Evolutionary conservation across 2,113 vertebrate species (phyloP), one percentile per base, ranked within the genome.

Genomic region (Zosterops hypoxanthus): DNA sequence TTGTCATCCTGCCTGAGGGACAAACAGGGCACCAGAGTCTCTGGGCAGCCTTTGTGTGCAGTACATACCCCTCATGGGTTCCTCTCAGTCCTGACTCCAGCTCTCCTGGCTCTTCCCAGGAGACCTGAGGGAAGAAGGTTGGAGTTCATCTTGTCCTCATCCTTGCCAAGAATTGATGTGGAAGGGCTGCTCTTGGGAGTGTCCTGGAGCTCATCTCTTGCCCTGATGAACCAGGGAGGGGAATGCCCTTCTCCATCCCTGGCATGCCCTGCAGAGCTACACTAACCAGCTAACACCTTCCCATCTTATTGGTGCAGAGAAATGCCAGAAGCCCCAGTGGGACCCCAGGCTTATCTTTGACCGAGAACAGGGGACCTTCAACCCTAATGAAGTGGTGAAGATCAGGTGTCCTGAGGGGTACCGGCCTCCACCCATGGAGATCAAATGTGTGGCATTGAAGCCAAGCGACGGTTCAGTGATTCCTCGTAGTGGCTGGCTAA

Each of bases 321-420:
- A 76, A 72, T 96, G 94, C 75, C 76, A 68, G 80, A 96, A 88
- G 33, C 92, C 90, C 6, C 80, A 60, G 34, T 71, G 80, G 94
- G 94, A 94, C 23, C 4, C 83, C 64, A 72, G 8, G 57, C 52
- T 95, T 72, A 55, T 64, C 44, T 83, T 88, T 68, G 71, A 76
- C 34, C 33, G 9, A 49, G 57, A 92, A 11, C 46, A 4, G 16
- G 10, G 0, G 1, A 33, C 12, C 15, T 96, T 77, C 64, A 47
- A 57, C 56, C 65, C 20, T 21, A 28, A 79, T 6, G 79, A 95
- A 28, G 66, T 65, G 15, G 50, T 95, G 61, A 52, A 19, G 18
- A 12, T 94, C 7, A 60, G 21, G 8, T 96, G 95, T 23, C 73
- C 92, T 46, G 92, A 89, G 8, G 92, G 95, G 10, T 6, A 94